A percentile compares a stretch with the other conserved stretches of the same genome.
These are phyloP conservation scores for Gnathonemus echidnorhynchus DNA, from an alignment of 2,113 vertebrate genomes.

Conservation along the genomic window DNA sequence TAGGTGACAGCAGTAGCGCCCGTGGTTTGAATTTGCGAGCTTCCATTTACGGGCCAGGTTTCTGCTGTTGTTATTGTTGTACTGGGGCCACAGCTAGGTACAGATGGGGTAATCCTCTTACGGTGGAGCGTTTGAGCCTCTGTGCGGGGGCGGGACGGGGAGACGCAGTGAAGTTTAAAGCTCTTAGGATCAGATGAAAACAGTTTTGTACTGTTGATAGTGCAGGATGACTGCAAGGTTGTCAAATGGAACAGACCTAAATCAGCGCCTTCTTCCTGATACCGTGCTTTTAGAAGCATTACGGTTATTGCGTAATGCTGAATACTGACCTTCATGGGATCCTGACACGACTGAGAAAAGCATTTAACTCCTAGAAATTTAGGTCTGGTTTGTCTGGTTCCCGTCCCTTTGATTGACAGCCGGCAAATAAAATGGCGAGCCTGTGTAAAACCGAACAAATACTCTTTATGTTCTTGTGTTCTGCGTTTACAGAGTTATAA, in stretches of 20 bases:
- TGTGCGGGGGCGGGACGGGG: constrained; percentile 25
- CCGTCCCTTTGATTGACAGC: not conserved
- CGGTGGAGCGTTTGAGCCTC: constrained; percentile 36
- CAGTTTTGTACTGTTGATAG: not conserved
- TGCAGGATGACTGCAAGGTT: not conserved
- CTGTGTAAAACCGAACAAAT: not conserved
- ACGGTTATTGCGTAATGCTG: not conserved
- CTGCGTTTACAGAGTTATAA: not conserved
- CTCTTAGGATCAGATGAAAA: not conserved
- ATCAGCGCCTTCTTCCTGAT: not conserved
- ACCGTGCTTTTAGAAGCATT: not conserved
- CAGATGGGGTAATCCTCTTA: constrained; percentile 57
- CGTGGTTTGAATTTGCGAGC: not conserved
- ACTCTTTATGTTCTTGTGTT: not conserved
- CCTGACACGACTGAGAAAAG: not conserved
- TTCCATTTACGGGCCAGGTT: not conserved
- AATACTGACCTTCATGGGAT: not conserved
- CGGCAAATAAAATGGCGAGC: not conserved
- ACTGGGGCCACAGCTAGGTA: constrained; percentile 32
- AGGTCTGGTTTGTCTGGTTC: not conserved
- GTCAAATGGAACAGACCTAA: not conserved
- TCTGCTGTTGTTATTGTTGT: constrained; percentile 20
- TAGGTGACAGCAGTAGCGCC: not conserved
- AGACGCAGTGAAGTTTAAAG: not conserved
- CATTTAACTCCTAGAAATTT: not conserved